Conservation (phyloP, 2,888 invertebrate species). For the Elmis aenea region DNA sequence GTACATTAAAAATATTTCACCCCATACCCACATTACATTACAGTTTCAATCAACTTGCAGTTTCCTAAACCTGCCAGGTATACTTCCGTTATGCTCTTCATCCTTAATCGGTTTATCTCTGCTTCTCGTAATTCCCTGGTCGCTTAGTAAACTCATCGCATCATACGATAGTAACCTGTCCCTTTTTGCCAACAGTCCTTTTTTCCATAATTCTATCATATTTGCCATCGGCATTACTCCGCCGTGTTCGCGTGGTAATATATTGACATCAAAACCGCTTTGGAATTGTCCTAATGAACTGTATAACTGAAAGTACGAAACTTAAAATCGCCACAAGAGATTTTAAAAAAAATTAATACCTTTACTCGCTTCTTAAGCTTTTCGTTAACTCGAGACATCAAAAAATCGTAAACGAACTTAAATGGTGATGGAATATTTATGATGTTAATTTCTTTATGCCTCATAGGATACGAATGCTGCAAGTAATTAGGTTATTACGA, state of each 20-base stretch:
- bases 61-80: slow-evolving; percentile 61
- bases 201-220: slow-evolving; percentile 67
- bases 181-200: slow-evolving; percentile 56
- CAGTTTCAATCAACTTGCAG: slow-evolving; percentile 63
- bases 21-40: too few species aligned
- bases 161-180: slow-evolving; percentile 57
- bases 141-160: slow-evolving; percentile 60
- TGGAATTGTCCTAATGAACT: too few species aligned
- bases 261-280: slow-evolving; percentile 53
- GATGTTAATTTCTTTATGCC: slow-evolving; percentile 74
- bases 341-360: slow-evolving; percentile 41
- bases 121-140: slow-evolving; percentile 51
- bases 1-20: too few species aligned
- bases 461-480: slow-evolving; percentile 72
- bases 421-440: slow-evolving; percentile 66
- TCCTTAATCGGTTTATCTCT: slow-evolving; percentile 39
- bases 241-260: slow-evolving; percentile 68
- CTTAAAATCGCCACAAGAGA: background rate
- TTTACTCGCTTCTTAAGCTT: slow-evolving; percentile 66
- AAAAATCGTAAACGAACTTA: slow-evolving; percentile 73
- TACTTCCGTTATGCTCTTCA: slow-evolving; percentile 28
- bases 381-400: slow-evolving; percentile 60
- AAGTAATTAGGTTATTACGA: too few species aligned
- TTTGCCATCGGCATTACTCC: slow-evolving; percentile 64
- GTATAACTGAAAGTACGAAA: background rate